Conservation (phyloP, 2,888 invertebrate genomes). For the Cheilosia scutellata region DNA sequence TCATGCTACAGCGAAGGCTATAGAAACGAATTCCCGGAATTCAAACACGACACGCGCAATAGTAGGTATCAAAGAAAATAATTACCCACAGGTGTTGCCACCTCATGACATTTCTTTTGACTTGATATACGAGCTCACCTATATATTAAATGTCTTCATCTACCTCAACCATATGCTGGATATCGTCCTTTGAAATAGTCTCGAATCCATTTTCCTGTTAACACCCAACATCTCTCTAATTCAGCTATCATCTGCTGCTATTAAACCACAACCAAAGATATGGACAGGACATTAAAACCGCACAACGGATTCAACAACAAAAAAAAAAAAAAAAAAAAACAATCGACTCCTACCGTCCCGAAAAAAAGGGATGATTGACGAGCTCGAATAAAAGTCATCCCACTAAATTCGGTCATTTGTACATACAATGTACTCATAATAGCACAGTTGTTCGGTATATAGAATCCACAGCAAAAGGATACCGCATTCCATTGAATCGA, state of each 20-base stretch:
- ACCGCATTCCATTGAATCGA: conserved; percentile 40
- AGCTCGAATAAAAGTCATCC: conserved; percentile 64
- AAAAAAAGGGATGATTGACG: conserved; percentile 59
- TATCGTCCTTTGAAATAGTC: neutral
- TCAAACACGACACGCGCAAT: neutral
- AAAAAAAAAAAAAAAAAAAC: conserved; percentile 14
- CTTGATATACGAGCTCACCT: conserved; percentile 32
- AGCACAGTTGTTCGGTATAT: conserved; percentile 42
- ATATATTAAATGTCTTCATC: conserved; percentile 19
- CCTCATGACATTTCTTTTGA: conserved; percentile 20
- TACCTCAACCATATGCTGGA: conserved; percentile 29
- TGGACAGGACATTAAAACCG: conserved; percentile 47
- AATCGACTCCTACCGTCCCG: conserved; percentile 13
- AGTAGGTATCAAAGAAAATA: neutral
- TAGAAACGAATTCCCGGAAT: neutral
- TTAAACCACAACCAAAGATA: conserved; percentile 21
- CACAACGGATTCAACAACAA: conserved; percentile 5
- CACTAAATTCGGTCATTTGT: conserved; percentile 71
- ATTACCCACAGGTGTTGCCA: conserved; percentile 28
- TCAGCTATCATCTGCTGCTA: conserved; percentile 58
- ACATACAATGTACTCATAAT: conserved; percentile 61
- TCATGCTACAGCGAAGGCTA: too few species aligned
- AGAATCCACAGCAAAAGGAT: conserved; percentile 37
- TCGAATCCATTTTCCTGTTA: conserved; percentile 41
- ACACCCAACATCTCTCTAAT: conserved; percentile 52